phyloP scores from a whole-genome alignment of 2,113 vertebrate genomes.

The Silurus asotus region DNA sequence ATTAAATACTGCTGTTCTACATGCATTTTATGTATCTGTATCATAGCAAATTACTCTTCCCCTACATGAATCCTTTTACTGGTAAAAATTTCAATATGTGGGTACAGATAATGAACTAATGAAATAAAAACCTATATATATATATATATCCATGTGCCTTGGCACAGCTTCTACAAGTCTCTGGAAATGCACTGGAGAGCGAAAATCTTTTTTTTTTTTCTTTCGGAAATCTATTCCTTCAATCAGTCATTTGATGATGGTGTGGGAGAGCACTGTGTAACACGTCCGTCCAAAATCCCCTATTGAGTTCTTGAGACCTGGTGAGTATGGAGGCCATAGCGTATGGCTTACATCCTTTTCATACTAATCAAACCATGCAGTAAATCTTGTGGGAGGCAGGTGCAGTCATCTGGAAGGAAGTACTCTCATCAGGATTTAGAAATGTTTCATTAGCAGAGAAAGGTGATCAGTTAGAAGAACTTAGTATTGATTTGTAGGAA shows the following conservation, averaged over 20 bases:
- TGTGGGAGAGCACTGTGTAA: too few species aligned
- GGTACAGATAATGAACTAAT: neutral
- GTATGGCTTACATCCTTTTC: neutral
- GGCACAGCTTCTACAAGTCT: neutral
- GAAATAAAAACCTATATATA: neutral
- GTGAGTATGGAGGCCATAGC: neutral
- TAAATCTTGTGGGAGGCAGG: neutral
- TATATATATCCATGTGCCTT: neutral
- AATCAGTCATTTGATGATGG: neutral
- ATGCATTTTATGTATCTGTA: neutral
- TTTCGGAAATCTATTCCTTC: neutral
- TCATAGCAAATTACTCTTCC: neutral
- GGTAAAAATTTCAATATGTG: neutral
- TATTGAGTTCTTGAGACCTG: neutral
- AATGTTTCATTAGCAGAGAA: neutral
- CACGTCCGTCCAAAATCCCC: neutral
- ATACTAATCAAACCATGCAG: neutral
- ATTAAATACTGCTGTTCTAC: neutral
- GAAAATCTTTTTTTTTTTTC: neutral
- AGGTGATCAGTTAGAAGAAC: neutral
- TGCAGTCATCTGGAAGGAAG: neutral
- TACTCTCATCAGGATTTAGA: neutral
- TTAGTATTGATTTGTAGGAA: neutral
- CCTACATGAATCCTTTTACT: neutral
- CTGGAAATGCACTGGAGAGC: neutral